A percentile compares a stretch with the other conserved stretches of the same genome.
phyloP scores from a whole-genome alignment of 2,113 vertebrate genomes.

The Circaetus gallicus region DNA sequence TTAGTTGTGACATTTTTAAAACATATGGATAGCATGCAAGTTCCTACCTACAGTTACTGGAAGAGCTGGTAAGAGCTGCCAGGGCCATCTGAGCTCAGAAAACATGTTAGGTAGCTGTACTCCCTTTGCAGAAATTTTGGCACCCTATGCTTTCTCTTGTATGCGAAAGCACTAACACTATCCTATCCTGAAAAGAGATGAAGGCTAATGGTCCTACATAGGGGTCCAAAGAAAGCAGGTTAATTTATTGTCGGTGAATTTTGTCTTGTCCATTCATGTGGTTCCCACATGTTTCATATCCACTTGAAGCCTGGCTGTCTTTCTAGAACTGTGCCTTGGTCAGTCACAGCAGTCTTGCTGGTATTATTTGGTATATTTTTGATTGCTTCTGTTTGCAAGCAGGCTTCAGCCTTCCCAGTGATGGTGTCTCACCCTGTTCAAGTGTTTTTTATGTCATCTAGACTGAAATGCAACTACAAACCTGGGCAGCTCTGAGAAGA shows the following conservation, averaged over 20 bases:
- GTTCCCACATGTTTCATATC: neutral
- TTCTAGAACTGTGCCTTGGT: neutral
- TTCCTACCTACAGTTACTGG: slow-evolving; percentile 16
- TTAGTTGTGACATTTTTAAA: slow-evolving; percentile 53
- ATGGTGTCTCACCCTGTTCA: neutral
- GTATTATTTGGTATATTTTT: neutral
- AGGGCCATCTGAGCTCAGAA: slow-evolving; percentile 4
- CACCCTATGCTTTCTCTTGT: neutral
- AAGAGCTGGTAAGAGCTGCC: neutral
- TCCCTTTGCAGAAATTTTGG: neutral
- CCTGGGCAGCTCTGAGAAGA: neutral
- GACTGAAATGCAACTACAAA: neutral
- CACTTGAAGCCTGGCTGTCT: neutral
- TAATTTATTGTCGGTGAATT: neutral
- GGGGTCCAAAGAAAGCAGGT: neutral
- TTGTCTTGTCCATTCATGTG: neutral
- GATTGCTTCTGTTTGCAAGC: neutral
- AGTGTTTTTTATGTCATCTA: neutral
- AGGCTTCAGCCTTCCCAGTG: neutral
- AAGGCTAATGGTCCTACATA: neutral
- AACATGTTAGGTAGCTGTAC: neutral
- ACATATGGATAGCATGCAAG: neutral
- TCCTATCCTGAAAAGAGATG: neutral
- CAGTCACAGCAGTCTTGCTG: neutral
- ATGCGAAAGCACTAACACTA: neutral